phyloP scores from a whole-genome alignment of 2,888 invertebrate species.

The Drosophila demipolita region DNA sequence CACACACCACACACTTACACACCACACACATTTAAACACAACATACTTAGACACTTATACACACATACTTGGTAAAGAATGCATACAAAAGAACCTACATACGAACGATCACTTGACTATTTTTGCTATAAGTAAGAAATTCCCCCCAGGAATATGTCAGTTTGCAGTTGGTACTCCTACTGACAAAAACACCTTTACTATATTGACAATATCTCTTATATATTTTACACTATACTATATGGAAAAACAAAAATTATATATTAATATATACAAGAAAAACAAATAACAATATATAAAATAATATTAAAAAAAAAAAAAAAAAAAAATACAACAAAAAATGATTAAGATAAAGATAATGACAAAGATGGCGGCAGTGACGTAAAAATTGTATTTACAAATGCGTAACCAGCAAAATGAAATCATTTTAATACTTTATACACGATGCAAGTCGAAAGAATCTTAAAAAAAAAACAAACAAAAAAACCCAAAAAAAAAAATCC shows the following conservation, averaged over 20 bases:
- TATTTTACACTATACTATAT: constrained; percentile 84
- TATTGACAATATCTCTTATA: constrained; percentile 85
- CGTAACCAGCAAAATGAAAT: constrained; percentile 73
- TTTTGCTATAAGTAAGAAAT: constrained; percentile 82
- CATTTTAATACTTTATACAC: constrained; percentile 83
- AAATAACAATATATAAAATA: constrained; percentile 27
- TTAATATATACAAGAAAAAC: constrained; percentile 71
- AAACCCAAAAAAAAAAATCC: constrained; percentile 4
- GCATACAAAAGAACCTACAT: constrained; percentile 65
- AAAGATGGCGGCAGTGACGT: constrained; percentile 48
- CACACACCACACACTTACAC: constrained; percentile 2
- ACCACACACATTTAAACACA: constrained; percentile 9
- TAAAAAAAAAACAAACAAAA: constrained; percentile 28
- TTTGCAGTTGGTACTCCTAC: constrained; percentile 72
- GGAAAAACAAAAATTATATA: constrained; percentile 74
- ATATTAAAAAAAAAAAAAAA: constrained; percentile 24
- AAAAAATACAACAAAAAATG: constrained; percentile 33
- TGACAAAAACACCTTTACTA: constrained; percentile 84
- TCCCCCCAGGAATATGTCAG: constrained; percentile 79
- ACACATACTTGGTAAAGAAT: constrained; percentile 53
- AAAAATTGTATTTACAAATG: constrained; percentile 83
- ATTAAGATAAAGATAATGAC: constrained; percentile 45
- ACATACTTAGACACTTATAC: constrained; percentile 26
- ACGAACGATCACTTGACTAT: constrained; percentile 80
- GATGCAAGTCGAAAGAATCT: constrained; percentile 68